Percentiles rank a stretch among this genome's conserved stretches.
phyloP scores from a whole-genome alignment of 1,140 invertebrate species.

The Brachionus rubens region DNA sequence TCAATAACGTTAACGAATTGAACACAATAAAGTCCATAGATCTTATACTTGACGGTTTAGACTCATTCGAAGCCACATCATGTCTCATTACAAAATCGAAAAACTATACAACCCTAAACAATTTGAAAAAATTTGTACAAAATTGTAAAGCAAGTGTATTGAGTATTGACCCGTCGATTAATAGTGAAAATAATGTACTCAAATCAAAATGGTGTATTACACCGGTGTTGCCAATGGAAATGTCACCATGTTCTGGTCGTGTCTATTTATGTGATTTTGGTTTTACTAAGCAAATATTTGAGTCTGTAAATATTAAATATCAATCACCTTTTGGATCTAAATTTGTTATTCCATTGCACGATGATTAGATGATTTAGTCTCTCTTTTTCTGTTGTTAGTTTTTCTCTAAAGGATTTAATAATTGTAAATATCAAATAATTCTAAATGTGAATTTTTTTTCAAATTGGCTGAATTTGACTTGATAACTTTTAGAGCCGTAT shows the following conservation, averaged over 20 bases:
- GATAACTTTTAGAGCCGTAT: too few species aligned
- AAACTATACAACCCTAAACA: background rate
- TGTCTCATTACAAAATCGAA: slow-evolving; percentile 48
- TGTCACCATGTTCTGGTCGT: slow-evolving; percentile 67
- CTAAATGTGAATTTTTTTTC: too few species aligned
- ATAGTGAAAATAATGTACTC: slow-evolving; percentile 62
- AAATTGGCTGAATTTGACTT: too few species aligned
- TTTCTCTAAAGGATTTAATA: background rate
- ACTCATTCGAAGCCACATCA: slow-evolving; percentile 58
- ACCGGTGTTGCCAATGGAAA: slow-evolving; percentile 69
- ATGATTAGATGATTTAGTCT: slow-evolving; percentile 24
- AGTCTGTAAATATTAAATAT: slow-evolving; percentile 74
- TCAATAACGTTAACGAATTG: slow-evolving; percentile 14
- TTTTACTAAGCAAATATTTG: slow-evolving; percentile 73
- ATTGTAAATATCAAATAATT: background rate
- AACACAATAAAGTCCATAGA: slow-evolving; percentile 62
- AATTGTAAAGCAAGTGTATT: slow-evolving; percentile 73
- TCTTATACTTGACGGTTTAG: slow-evolving; percentile 69
- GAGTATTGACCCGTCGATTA: slow-evolving; percentile 73
- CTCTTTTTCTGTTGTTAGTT: background rate
- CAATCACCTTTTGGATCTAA: slow-evolving; percentile 81
- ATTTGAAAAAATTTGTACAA: slow-evolving; percentile 67
- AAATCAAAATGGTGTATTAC: slow-evolving; percentile 72
- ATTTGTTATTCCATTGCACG: slow-evolving; percentile 78
- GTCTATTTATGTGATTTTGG: slow-evolving; percentile 81